These are phyloP conservation scores for Galleria mellonella DNA, from an alignment of 1,140 invertebrate species.

Conservation along the genomic window DNA sequence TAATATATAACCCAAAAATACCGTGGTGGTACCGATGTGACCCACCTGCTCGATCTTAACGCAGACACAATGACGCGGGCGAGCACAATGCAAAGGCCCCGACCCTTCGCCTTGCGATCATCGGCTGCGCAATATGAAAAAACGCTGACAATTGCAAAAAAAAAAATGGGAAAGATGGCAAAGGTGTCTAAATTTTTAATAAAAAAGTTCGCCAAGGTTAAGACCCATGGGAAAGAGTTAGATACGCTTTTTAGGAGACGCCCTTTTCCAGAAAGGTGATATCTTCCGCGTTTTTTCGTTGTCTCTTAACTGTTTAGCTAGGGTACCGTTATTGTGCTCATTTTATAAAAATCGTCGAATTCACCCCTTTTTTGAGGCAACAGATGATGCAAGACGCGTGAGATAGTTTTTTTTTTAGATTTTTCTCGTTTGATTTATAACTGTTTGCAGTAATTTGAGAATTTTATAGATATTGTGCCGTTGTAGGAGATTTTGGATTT, in stretches of 20 bases:
- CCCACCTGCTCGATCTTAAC: constrained; percentile 63
- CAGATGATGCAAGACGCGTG: constrained; percentile 55
- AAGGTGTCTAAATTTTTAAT: constrained; percentile 69
- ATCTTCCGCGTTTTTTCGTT: constrained; percentile 59
- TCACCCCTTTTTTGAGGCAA: constrained; percentile 65
- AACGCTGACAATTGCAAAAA: constrained; percentile 41
- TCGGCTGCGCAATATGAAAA: constrained; percentile 21
- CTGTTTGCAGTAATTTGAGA: constrained; percentile 73
- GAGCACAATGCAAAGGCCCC: constrained; percentile 32
- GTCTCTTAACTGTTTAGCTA: constrained; percentile 47
- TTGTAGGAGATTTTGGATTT: constrained; percentile 36
- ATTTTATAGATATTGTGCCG: constrained; percentile 51
- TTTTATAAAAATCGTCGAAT: constrained; percentile 38
- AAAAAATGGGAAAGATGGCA: constrained; percentile 68
- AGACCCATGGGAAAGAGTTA: constrained; percentile 73
- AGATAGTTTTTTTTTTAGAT: constrained; percentile 53
- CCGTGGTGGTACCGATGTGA: constrained; percentile 32
- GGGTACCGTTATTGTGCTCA: constrained; percentile 38
- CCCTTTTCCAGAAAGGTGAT: constrained; percentile 26
- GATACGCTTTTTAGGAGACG: constrained; percentile 26
- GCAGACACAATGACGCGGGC: constrained; percentile 31
- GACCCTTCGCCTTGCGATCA: constrained; percentile 46
- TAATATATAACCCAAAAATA: constrained; percentile 38
- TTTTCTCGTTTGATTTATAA: constrained; percentile 61
- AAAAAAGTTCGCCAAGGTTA: constrained; percentile 66